A percentile compares a stretch with the other conserved stretches of the same genome.
Conservation (phyloP, 2,888 invertebrate genomes). For the Callimorpha dominula region DNA sequence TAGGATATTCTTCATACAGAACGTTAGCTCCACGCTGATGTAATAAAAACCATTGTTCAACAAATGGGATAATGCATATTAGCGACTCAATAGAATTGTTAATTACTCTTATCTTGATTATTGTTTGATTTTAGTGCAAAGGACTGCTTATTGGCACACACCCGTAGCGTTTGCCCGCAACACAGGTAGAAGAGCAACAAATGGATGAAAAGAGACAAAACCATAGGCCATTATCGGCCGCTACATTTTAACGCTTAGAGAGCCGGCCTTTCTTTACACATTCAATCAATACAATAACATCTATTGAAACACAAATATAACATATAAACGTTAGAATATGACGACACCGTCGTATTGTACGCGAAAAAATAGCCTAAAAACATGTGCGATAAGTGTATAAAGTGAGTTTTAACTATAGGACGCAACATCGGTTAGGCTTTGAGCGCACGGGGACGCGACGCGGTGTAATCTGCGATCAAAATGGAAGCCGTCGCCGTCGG, state of each 20-base stretch:
- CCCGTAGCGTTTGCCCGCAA: conserved; percentile 16
- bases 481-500: conserved; percentile 83
- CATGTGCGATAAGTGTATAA: conserved; percentile 82
- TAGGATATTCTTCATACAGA: neutral
- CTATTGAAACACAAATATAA: conserved; percentile 49
- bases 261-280: conserved; percentile 66
- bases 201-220: conserved; percentile 72
- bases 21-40: neutral
- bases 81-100: conserved; percentile 14
- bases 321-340: conserved; percentile 47
- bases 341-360: conserved; percentile 75
- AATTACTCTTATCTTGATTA: conserved; percentile 36
- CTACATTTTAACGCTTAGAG: conserved; percentile 72
- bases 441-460: conserved; percentile 77
- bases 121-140: conserved; percentile 32
- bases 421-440: conserved; percentile 80
- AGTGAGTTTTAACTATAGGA: conserved; percentile 69
- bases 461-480: conserved; percentile 85
- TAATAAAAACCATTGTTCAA: neutral
- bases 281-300: conserved; percentile 79
- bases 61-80: neutral
- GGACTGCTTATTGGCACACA: conserved; percentile 26
- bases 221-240: conserved; percentile 59
- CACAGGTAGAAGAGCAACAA: conserved; percentile 57
- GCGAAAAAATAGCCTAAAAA: conserved; percentile 84